Conservation (phyloP, 2,797 vertebrate species). For the Chrysocyon brachyurus region DNA sequence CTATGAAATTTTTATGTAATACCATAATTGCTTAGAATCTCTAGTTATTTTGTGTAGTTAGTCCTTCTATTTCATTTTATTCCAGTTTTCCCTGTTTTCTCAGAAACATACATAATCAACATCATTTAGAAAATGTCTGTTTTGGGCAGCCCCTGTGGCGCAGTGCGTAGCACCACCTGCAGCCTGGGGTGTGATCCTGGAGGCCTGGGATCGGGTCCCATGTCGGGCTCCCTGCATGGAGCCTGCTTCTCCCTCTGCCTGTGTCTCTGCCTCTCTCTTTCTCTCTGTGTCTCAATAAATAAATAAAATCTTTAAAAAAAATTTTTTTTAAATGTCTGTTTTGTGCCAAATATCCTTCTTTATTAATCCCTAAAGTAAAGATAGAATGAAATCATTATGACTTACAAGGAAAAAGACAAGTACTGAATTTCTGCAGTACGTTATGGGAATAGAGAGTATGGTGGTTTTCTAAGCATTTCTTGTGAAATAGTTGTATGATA, state of each 20-base stretch:
- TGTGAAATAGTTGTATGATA: background rate
- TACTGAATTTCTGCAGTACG: background rate
- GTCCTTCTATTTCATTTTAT: slow-evolving; percentile 44
- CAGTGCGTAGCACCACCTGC: too few species aligned
- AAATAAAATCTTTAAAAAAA: too few species aligned
- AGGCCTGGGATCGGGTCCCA: too few species aligned
- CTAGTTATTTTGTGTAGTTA: slow-evolving; percentile 1
- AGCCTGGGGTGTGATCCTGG: too few species aligned
- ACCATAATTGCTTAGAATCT: slow-evolving; percentile 35
- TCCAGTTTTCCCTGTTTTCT: slow-evolving; percentile 29
- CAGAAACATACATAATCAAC: background rate
- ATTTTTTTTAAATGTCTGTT: background rate
- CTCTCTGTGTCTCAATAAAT: too few species aligned
- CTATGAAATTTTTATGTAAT: background rate
- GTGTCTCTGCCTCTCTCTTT: too few species aligned
- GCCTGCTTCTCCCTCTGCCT: too few species aligned
- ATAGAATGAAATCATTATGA: background rate
- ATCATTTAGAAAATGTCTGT: background rate
- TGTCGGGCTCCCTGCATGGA: too few species aligned
- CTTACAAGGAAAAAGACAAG: background rate
- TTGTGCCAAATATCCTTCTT: background rate
- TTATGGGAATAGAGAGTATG: background rate
- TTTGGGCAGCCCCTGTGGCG: background rate
- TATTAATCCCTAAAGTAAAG: background rate
- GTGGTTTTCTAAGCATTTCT: slow-evolving; percentile 12